Evolutionary conservation across 2,888 invertebrate genomes (phyloP).

Genomic region (Volucella bombylans): DNA sequence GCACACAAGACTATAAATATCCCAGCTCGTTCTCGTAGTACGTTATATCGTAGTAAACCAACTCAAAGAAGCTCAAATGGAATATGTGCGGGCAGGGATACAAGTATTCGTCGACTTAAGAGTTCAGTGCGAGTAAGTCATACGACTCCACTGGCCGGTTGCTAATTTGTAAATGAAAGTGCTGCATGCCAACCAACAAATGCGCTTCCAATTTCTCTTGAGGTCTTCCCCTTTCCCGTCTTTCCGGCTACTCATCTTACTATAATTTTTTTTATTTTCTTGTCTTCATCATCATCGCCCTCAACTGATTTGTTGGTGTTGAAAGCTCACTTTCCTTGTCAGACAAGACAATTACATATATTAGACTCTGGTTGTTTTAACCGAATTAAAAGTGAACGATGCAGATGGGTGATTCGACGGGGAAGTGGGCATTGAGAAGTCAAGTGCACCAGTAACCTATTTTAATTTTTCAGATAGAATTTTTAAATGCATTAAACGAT

Average conservation of each 20-base stretch:
- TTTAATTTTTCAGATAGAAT: not conserved
- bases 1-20: slow-evolving; percentile 24
- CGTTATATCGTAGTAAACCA: slow-evolving; percentile 3
- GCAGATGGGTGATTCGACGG: too few species aligned
- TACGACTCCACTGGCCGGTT: slow-evolving; percentile 54
- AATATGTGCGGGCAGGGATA: slow-evolving; percentile 30
- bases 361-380: slow-evolving; percentile 6
- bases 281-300: slow-evolving; percentile 11
- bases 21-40: slow-evolving; percentile 24
- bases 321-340: slow-evolving; percentile 35
- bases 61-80: slow-evolving; percentile 22
- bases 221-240: not conserved
- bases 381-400: not conserved
- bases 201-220: slow-evolving; percentile 38
- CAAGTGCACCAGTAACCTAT: slow-evolving; percentile 39
- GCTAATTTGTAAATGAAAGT: slow-evolving; percentile 69
- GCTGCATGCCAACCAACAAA: slow-evolving; percentile 51
- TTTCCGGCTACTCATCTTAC: slow-evolving; percentile 7
- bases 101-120: too few species aligned
- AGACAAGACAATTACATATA: slow-evolving; percentile 37
- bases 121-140: slow-evolving; percentile 18
- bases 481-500: not conserved
- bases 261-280: slow-evolving; percentile 1
- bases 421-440: slow-evolving; percentile 16
- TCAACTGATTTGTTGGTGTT: slow-evolving; percentile 60